phyloP scores from a whole-genome alignment of 2,888 invertebrate genomes.

The Drosophila testacea region DNA sequence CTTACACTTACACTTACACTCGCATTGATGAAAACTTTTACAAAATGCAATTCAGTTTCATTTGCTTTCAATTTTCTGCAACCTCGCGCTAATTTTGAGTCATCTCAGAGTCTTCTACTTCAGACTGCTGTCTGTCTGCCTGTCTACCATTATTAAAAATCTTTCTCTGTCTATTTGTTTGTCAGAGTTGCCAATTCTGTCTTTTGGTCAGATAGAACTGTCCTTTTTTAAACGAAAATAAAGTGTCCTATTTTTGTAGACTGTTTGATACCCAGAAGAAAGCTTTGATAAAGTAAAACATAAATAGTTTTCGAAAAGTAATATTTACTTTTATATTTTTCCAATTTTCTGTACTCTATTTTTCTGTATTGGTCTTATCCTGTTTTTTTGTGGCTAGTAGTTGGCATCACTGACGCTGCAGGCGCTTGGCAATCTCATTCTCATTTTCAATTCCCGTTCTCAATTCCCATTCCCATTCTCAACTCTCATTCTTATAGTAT shows the following conservation, averaged over 20 bases:
- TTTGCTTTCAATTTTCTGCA: conserved; percentile 72
- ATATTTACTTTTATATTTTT: too few relatives aligned
- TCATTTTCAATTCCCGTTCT: background rate
- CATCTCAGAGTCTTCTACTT: conserved; percentile 3
- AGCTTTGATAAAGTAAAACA: too few relatives aligned
- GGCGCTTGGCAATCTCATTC: conserved; percentile 46
- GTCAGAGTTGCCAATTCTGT: background rate
- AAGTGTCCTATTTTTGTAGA: too few relatives aligned
- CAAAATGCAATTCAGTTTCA: conserved; percentile 61
- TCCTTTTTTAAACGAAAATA: conserved; percentile 11
- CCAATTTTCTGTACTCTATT: too few relatives aligned
- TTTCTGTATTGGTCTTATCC: too few relatives aligned
- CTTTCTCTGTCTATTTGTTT: conserved; percentile 6
- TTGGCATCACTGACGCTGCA: conserved; percentile 23
- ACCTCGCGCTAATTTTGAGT: conserved; percentile 56
- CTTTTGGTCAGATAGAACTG: background rate
- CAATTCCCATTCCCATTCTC: background rate
- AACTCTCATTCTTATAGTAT: conserved; percentile 22
- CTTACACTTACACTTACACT: background rate
- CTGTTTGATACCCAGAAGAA: too few relatives aligned
- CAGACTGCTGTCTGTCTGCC: conserved; percentile 15
- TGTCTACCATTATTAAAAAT: conserved; percentile 36
- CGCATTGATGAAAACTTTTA: conserved; percentile 15
- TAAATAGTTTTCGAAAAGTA: too few relatives aligned
- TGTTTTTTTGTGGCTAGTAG: too few relatives aligned